These are phyloP conservation scores for Polypedilum vanderplanki DNA, from an alignment of 1,140 invertebrate species.

Conservation along the genomic window DNA sequence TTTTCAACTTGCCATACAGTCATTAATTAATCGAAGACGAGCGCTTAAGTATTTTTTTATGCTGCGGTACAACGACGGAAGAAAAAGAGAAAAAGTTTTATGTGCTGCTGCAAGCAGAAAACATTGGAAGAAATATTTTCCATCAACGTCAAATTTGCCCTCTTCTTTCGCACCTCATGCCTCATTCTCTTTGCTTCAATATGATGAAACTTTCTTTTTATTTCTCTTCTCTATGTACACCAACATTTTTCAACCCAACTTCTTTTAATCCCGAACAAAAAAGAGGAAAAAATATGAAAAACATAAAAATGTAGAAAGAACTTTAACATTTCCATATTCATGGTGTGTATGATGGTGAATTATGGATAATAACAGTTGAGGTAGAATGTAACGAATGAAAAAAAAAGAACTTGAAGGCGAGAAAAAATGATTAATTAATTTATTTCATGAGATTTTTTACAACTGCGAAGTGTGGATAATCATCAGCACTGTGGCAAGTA, in stretches of 20 bases:
- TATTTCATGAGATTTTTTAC: slow-evolving; percentile 28
- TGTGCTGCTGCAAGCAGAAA: neutral
- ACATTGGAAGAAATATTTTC: neutral
- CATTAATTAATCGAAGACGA: slow-evolving; percentile 18
- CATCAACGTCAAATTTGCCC: slow-evolving; percentile 15
- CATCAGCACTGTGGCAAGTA: neutral
- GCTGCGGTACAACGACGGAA: neutral
- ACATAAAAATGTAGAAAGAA: neutral
- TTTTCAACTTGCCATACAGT: neutral
- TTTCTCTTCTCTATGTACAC: neutral
- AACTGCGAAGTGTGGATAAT: neutral
- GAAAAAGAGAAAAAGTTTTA: neutral
- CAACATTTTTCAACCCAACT: neutral
- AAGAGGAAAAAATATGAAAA: neutral
- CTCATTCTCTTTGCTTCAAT: neutral
- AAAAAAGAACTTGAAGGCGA: slow-evolving; percentile 9
- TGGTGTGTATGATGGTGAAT: neutral
- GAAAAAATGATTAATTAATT: slow-evolving; percentile 27
- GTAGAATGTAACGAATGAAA: neutral
- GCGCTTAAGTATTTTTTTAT: neutral
- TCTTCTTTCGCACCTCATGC: neutral
- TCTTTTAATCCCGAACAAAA: neutral
- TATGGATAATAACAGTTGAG: slow-evolving; percentile 3
- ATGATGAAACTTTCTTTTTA: neutral
- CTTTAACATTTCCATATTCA: neutral